Conservation (phyloP, 2,113 vertebrate species). For the Jacana jacana region DNA sequence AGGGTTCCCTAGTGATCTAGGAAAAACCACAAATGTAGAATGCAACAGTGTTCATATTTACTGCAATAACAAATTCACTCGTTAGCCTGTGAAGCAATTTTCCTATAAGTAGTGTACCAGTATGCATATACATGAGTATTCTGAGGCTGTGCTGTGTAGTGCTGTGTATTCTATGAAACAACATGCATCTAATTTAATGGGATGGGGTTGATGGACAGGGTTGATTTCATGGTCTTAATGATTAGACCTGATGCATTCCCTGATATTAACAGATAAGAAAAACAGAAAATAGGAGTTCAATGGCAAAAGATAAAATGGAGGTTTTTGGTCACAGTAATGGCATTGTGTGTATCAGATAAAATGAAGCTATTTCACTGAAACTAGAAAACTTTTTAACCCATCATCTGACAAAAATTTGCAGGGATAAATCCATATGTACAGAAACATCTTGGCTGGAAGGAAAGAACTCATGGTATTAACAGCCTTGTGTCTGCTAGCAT, state of each 20-base stretch:
- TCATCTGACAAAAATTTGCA: neutral
- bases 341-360: neutral
- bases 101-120: neutral
- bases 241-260: neutral
- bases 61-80: fast-evolving
- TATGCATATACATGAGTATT: neutral
- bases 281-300: neutral
- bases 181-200: neutral
- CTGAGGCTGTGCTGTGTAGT: neutral
- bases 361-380: neutral
- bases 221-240: neutral
- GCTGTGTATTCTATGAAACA: neutral
- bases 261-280: neutral
- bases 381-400: neutral
- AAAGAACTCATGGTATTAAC: conserved; percentile 7
- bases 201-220: neutral
- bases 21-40: neutral
- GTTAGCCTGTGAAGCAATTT: neutral
- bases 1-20: neutral
- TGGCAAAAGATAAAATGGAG: neutral
- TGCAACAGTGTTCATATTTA: fast-evolving
- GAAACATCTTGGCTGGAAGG: neutral
- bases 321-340: neutral
- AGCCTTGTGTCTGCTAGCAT: neutral
- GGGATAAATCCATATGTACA: neutral